Percentiles rank a stretch among this genome's conserved stretches.
Conservation (phyloP, 1,140 invertebrate genomes). For the Cydia strobilella region DNA sequence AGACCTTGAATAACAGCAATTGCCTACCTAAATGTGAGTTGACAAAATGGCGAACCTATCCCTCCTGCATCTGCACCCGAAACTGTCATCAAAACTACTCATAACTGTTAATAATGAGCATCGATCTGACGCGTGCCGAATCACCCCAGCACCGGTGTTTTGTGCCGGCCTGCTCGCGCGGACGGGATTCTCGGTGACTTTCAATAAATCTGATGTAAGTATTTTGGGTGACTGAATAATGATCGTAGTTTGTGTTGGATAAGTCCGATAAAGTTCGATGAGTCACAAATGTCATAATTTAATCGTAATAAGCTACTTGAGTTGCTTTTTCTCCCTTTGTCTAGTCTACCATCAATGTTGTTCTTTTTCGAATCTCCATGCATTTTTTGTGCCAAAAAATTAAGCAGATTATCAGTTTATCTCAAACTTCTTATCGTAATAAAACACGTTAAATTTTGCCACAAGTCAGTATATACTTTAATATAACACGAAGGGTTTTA, state of each 20-base stretch:
- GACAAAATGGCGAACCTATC: constrained; percentile 1
- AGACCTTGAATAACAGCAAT: background rate
- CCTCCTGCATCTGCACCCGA: background rate
- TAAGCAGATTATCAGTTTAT: no score
- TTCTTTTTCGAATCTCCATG: no score
- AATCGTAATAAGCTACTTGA: no score
- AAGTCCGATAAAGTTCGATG: background rate
- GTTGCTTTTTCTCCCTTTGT: no score
- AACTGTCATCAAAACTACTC: constrained; percentile 9
- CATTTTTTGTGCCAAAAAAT: no score
- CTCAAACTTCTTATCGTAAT: no score
- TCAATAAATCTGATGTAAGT: background rate
- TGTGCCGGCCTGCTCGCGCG: constrained; percentile 6
- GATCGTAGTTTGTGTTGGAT: no score
- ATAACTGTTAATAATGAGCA: constrained; percentile 21
- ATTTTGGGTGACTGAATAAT: no score
- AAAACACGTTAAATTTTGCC: no score
- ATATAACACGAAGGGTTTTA: no score
- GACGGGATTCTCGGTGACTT: background rate
- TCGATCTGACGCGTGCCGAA: constrained; percentile 2
- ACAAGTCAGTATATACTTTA: no score
- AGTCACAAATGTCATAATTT: background rate
- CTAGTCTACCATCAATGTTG: no score
- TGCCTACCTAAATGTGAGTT: background rate
- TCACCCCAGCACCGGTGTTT: background rate